A percentile compares a stretch with the other conserved stretches of the same genome.
phyloP scores from a whole-genome alignment of 2,797 vertebrate species.

The Bucorvus abyssinicus region DNA sequence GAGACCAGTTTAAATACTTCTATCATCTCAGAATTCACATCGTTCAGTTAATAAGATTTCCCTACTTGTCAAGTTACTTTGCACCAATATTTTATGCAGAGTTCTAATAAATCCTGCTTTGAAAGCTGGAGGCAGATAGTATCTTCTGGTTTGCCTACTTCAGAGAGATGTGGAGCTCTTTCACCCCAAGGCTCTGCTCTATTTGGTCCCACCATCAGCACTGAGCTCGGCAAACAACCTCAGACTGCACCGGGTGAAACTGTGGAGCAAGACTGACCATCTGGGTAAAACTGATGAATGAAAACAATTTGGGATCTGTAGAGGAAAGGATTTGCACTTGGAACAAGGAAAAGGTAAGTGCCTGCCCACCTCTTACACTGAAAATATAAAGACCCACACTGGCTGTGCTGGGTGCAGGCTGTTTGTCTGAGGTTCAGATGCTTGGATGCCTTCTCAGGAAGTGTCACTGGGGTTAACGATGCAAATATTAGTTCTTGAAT shows the following conservation, averaged over 20 bases:
- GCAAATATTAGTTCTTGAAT: background rate
- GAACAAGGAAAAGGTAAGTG: background rate
- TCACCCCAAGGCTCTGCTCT: background rate
- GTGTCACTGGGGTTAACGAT: background rate
- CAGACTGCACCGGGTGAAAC: accelerated
- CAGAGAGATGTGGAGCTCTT: background rate
- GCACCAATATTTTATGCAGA: background rate
- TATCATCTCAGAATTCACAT: accelerated
- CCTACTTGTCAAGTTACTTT: background rate
- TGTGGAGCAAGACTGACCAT: background rate
- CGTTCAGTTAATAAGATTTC: background rate
- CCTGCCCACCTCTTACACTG: background rate
- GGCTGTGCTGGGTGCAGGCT: background rate
- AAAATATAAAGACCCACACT: background rate
- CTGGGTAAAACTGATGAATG: background rate
- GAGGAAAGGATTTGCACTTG: background rate
- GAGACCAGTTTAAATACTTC: background rate
- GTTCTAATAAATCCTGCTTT: background rate
- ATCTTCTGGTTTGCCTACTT: background rate
- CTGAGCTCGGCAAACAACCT: accelerated
- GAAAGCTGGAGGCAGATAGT: background rate
- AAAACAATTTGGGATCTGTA: background rate
- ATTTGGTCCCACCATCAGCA: background rate
- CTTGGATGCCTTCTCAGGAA: background rate
- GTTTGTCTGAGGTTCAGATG: background rate